phyloP scores from a whole-genome alignment of 2,888 invertebrate genomes.

The Poecilobothrus nobilitatus region DNA sequence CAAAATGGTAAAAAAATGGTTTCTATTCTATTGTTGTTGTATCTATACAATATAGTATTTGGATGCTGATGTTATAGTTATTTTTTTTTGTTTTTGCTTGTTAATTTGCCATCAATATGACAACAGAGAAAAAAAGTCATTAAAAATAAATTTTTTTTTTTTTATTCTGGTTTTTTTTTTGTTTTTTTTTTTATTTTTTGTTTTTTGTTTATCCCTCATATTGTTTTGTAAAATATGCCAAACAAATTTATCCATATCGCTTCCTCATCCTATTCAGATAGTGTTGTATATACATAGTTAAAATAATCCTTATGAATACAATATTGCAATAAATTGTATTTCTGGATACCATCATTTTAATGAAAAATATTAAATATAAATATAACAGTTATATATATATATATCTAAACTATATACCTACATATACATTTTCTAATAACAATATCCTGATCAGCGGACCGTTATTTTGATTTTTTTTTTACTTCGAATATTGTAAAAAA shows the following conservation, averaged over 20 bases:
- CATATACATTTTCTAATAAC: not conserved
- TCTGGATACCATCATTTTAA: not conserved
- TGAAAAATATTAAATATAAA: not conserved
- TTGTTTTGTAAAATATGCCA: not conserved
- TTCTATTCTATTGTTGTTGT: no score
- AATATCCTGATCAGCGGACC: not conserved
- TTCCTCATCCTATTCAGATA: not conserved
- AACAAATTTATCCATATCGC: not conserved
- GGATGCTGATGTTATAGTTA: no score
- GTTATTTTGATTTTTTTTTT: not conserved
- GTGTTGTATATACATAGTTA: not conserved
- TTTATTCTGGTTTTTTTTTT: not conserved
- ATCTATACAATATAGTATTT: no score
- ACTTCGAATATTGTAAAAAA: no score
- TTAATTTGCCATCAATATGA: no score
- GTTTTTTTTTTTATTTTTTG: not conserved
- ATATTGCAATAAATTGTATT: not conserved
- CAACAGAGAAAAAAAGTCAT: no score
- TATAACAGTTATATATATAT: no score
- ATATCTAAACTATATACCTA: no score
- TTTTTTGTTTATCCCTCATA: not conserved
- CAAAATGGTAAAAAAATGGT: no score
- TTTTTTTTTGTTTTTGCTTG: no score
- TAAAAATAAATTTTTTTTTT: no score
- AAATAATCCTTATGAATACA: not conserved